A percentile compares a stretch with the other conserved stretches of the same genome.
phyloP scores from a whole-genome alignment of 2,797 vertebrate genomes.

The Sebastes taczanowskii region DNA sequence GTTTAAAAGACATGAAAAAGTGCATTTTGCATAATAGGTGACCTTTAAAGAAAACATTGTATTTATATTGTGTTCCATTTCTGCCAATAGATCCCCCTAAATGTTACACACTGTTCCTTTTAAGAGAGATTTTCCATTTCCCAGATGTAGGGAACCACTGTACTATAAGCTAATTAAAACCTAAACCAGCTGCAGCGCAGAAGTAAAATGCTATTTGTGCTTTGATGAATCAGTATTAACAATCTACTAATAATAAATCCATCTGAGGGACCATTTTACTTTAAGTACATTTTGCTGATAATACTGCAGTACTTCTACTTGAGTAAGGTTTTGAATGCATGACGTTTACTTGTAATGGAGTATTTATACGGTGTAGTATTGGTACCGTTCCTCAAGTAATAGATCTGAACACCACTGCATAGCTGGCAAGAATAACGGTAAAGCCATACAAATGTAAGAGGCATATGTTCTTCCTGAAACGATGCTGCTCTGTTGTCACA shows the following conservation, averaged over 20 bases:
- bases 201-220: not conserved
- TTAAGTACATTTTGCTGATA: not conserved
- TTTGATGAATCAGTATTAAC: not conserved
- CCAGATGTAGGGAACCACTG: too few relatives aligned
- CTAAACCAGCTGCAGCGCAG: not conserved
- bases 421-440: not conserved
- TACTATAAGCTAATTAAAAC: not conserved
- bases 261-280: not conserved
- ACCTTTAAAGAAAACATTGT: too few relatives aligned
- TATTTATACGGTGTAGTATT: not conserved
- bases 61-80: too few relatives aligned
- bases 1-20: too few relatives aligned
- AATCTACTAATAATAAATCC: not conserved
- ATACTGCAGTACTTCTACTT: not conserved
- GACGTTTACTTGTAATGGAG: not conserved
- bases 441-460: not conserved
- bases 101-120: too few relatives aligned
- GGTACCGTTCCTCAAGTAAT: not conserved
- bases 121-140: too few relatives aligned
- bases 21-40: too few relatives aligned
- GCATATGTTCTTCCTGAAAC: not conserved
- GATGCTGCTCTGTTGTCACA: conserved; percentile 4
- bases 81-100: too few relatives aligned
- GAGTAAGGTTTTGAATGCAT: not conserved
- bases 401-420: not conserved